These are phyloP conservation scores for Pangasianodon gigas DNA, from an alignment of 2,113 vertebrate species.

Conservation along the genomic window DNA sequence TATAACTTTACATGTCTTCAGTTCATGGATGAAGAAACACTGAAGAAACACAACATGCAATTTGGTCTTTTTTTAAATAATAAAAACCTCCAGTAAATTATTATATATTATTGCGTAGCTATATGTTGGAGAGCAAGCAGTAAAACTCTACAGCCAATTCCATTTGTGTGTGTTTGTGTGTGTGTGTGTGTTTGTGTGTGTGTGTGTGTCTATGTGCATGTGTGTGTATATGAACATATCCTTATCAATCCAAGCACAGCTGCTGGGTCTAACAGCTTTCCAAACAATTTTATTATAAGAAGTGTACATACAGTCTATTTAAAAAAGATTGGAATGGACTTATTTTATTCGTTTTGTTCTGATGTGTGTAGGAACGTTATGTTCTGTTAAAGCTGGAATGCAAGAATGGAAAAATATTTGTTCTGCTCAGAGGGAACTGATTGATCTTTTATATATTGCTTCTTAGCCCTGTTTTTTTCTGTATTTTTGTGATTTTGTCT, in stretches of 20 bases:
- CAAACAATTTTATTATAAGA: background rate
- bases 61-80: background rate
- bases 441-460: background rate
- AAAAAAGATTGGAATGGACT: background rate
- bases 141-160: background rate
- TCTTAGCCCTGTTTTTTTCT: background rate
- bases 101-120: background rate
- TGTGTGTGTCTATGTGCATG: conserved; percentile 8
- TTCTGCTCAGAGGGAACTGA: background rate
- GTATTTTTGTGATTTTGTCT: background rate
- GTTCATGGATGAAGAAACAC: background rate
- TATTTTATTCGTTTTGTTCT: background rate
- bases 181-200: background rate
- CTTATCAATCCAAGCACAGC: conserved; percentile 10
- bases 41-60: background rate
- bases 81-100: background rate
- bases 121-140: background rate
- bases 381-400: background rate
- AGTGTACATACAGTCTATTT: background rate
- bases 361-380: background rate
- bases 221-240: background rate
- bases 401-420: background rate
- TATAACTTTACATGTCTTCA: background rate
- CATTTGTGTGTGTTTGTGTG: background rate
- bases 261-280: conserved; percentile 2